Conservation (phyloP, 2,888 invertebrate genomes). For the Caenorhabditis plicata region DNA sequence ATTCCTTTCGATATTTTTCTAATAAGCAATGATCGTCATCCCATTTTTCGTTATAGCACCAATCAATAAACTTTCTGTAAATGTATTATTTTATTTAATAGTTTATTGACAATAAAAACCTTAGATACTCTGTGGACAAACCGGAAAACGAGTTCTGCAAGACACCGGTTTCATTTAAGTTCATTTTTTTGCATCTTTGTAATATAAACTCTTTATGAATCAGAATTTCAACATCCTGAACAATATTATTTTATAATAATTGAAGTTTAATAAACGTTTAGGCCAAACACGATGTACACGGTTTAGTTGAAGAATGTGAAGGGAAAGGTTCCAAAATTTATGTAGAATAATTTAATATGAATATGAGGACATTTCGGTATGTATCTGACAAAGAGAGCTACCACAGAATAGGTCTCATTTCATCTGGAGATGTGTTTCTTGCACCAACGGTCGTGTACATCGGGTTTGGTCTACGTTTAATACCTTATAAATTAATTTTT, state of each 20-base stretch:
- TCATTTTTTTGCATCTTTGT: conserved; percentile 14
- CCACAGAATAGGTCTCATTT: no score
- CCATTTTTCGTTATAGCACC: conserved; percentile 25
- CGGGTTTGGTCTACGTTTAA: neutral
- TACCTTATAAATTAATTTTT: conserved; percentile 1
- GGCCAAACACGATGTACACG: no score
- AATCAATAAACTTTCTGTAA: conserved; percentile 17
- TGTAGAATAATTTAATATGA: no score
- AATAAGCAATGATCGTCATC: conserved; percentile 2
- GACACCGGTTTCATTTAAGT: conserved; percentile 5
- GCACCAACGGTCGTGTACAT: no score
- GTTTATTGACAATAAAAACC: neutral
- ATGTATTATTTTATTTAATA: neutral
- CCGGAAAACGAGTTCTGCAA: neutral
- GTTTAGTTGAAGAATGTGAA: no score
- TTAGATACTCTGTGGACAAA: neutral
- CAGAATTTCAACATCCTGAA: neutral
- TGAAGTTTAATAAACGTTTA: no score
- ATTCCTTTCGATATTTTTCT: conserved; percentile 11
- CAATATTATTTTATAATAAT: neutral
- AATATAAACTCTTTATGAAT: conserved; percentile 4
- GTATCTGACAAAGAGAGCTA: no score
- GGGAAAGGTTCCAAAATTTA: no score
- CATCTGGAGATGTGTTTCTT: no score
- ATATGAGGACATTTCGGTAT: no score